phyloP scores from a whole-genome alignment of 2,113 vertebrate species.

The Periophthalmodon schlosseri region DNA sequence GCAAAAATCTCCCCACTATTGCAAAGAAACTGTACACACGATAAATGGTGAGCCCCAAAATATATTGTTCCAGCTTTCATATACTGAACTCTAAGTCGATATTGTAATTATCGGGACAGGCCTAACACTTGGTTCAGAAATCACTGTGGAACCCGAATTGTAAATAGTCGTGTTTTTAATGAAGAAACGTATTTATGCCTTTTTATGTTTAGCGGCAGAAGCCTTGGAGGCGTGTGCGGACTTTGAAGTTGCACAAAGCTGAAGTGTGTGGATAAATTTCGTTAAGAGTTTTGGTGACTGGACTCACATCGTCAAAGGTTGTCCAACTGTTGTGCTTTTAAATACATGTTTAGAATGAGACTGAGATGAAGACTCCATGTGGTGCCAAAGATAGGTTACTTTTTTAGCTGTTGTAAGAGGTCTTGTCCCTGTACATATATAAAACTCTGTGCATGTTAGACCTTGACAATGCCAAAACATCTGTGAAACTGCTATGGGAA shows the following conservation, averaged over 20 bases:
- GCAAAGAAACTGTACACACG: too few relatives aligned
- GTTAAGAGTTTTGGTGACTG: conserved; percentile 24
- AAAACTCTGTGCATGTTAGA: conserved; percentile 48
- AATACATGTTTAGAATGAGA: conserved; percentile 20
- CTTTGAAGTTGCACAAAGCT: conserved; percentile 40
- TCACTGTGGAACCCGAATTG: conserved; percentile 66
- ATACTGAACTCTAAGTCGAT: too few relatives aligned
- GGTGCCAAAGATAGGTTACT: conserved; percentile 57
- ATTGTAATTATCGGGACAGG: too few relatives aligned
- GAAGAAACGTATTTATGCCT: conserved; percentile 68
- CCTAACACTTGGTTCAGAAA: conserved; percentile 44
- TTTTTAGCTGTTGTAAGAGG: conserved; percentile 40
- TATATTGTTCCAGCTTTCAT: too few relatives aligned
- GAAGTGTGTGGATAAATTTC: conserved; percentile 7
- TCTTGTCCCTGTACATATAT: conserved; percentile 56
- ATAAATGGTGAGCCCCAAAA: too few relatives aligned
- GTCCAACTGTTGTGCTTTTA: conserved; percentile 9
- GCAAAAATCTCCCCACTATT: too few relatives aligned
- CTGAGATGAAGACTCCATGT: conserved; percentile 15
- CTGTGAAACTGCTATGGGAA: conserved; percentile 2
- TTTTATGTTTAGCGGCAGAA: conserved; percentile 48
- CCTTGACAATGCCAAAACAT: conserved; percentile 17
- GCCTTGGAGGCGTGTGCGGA: conserved; percentile 32
- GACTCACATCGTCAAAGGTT: conserved; percentile 4
- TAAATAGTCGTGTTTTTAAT: conserved; percentile 62